phyloP scores from a whole-genome alignment of 2,797 vertebrate genomes.

The Moxostoma hubbsi region DNA sequence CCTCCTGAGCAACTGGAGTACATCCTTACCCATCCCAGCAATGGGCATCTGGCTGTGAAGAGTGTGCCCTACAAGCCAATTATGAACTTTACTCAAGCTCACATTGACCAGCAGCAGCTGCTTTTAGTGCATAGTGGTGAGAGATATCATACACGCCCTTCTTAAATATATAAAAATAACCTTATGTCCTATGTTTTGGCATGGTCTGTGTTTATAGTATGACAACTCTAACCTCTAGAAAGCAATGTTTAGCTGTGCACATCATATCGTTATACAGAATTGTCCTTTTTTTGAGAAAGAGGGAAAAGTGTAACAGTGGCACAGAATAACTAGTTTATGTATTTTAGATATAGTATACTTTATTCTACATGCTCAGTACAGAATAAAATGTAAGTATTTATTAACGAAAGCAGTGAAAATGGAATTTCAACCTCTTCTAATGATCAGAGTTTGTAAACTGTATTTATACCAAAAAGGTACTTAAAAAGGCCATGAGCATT shows the following conservation, averaged over 20 bases:
- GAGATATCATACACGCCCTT: slow-evolving; percentile 40
- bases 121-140: slow-evolving; percentile 88
- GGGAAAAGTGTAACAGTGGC: neutral
- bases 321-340: neutral
- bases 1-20: slow-evolving; percentile 79
- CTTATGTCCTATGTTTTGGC: neutral
- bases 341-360: neutral
- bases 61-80: slow-evolving; percentile 78
- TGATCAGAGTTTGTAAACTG: neutral
- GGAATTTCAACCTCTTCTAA: too few relatives aligned
- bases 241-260: neutral
- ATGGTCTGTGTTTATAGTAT: neutral
- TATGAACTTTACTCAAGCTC: slow-evolving; percentile 88
- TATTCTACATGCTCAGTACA: neutral
- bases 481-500: neutral
- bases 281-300: neutral
- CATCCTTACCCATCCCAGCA: slow-evolving; percentile 85
- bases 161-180: neutral
- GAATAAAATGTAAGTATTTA: neutral
- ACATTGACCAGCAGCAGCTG: slow-evolving; percentile 83
- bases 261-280: neutral
- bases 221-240: slow-evolving; percentile 11
- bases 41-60: slow-evolving; percentile 87
- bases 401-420: neutral
- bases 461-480: neutral